Conservation (phyloP, 1,140 invertebrate genomes). For the Zaprionus ornatus region DNA sequence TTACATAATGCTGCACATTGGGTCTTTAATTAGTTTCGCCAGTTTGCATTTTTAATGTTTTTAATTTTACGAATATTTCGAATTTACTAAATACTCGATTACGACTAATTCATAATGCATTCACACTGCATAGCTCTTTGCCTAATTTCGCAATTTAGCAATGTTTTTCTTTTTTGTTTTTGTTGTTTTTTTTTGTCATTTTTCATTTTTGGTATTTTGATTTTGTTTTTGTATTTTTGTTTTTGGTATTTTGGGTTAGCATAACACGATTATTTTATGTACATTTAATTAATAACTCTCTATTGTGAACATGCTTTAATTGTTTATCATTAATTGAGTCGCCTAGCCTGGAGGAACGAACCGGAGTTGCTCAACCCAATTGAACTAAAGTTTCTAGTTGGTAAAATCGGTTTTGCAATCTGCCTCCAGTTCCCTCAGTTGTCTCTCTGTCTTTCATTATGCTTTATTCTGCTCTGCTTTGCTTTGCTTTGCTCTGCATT, state of each 20-base stretch:
- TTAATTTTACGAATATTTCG: constrained; percentile 30
- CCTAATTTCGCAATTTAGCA: constrained; percentile 11
- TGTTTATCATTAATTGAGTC: constrained; percentile 44
- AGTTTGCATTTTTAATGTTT: constrained; percentile 32
- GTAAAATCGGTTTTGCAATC: background rate
- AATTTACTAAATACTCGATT: constrained; percentile 9
- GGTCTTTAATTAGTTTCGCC: constrained; percentile 25
- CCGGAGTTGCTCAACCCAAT: background rate
- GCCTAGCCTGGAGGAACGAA: background rate
- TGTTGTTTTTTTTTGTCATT: background rate
- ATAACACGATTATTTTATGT: constrained; percentile 49
- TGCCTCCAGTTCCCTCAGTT: background rate
- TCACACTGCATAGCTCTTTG: constrained; percentile 15
- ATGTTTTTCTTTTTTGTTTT: constrained; percentile 10
- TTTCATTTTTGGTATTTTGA: constrained; percentile 2
- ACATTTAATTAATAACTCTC: constrained; percentile 44
- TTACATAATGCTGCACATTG: constrained; percentile 23
- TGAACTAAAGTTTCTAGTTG: background rate
- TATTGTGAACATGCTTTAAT: constrained; percentile 34
- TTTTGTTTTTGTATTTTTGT: constrained; percentile 17
- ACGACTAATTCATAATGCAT: constrained; percentile 34
- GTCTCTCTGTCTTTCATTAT: background rate
- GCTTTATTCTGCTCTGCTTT: background rate
- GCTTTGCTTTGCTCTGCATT: constrained; percentile 1
- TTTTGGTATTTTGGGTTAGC: constrained; percentile 23